phyloP scores from a whole-genome alignment of 2,888 invertebrate species.

The Geotrupes spiniger region DNA sequence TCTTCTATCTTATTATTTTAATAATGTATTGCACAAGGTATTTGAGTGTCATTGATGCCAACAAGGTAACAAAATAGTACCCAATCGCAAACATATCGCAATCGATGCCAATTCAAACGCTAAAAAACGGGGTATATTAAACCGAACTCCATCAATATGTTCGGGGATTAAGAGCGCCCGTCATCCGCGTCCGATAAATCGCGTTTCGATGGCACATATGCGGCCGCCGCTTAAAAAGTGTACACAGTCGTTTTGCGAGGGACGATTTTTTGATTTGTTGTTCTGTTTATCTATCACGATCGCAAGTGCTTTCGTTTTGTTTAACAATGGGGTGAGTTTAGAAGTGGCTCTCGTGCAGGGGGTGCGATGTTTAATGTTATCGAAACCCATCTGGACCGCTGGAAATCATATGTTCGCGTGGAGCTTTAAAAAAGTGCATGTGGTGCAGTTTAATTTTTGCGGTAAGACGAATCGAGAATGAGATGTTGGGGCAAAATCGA shows the following conservation, averaged over 20 bases:
- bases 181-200: neutral
- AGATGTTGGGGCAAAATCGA: no score
- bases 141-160: no score
- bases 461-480: no score
- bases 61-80: no score
- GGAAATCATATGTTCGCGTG: slow-evolving; percentile 19
- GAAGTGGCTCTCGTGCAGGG: slow-evolving; percentile 27
- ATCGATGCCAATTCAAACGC: no score
- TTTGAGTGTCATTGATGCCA: no score
- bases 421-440: slow-evolving; percentile 4
- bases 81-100: no score
- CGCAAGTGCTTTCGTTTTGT: slow-evolving; percentile 30
- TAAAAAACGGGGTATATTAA: no score
- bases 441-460: no score
- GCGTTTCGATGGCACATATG: neutral
- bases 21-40: no score
- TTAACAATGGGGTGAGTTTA: slow-evolving; percentile 29
- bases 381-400: slow-evolving; percentile 25
- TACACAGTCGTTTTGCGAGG: slow-evolving; percentile 14
- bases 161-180: no score
- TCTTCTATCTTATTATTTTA: no score
- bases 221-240: neutral
- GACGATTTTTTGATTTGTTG: slow-evolving; percentile 29
- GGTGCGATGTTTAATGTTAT: slow-evolving; percentile 25
- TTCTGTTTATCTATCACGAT: slow-evolving; percentile 35